Evolutionary conservation across 2,797 vertebrate genomes (phyloP).

Genomic region (Urophycis tenuis): DNA sequence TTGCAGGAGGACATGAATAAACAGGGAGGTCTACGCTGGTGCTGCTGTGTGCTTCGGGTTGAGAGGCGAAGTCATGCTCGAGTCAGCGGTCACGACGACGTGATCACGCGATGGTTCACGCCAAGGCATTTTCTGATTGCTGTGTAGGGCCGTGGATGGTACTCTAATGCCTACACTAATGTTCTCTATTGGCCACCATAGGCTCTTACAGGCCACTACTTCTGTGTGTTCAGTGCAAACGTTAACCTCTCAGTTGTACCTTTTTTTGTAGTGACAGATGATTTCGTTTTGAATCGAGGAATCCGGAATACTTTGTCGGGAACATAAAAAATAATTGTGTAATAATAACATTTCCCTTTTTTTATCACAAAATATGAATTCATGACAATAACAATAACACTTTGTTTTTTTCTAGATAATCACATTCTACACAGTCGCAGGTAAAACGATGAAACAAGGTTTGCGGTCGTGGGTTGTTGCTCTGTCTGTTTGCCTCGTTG

Average conservation of each 20-base stretch:
- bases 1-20: slow-evolving; percentile 22
- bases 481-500: slow-evolving; percentile 3
- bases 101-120: slow-evolving; percentile 15
- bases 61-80: slow-evolving; percentile 45
- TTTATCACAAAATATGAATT: slow-evolving; percentile 50
- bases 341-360: slow-evolving; percentile 44
- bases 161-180: neutral
- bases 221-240: slow-evolving; percentile 50
- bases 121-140: slow-evolving; percentile 43
- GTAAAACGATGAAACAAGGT: slow-evolving; percentile 54
- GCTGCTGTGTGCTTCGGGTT: slow-evolving; percentile 9
- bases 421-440: slow-evolving; percentile 47
- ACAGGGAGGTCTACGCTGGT: slow-evolving; percentile 14
- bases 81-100: neutral
- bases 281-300: slow-evolving; percentile 49
- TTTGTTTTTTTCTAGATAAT: slow-evolving; percentile 45
- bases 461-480: slow-evolving; percentile 32
- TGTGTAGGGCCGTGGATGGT: slow-evolving; percentile 8
- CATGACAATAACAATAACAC: slow-evolving; percentile 33
- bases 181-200: neutral
- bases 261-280: slow-evolving; percentile 16
- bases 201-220: neutral
- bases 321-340: slow-evolving; percentile 24
- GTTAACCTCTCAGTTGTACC: neutral
- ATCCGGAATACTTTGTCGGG: slow-evolving; percentile 39